These are phyloP conservation scores for Drosophila tripunctata DNA, from an alignment of 2,888 invertebrate genomes.

Conservation along the genomic window DNA sequence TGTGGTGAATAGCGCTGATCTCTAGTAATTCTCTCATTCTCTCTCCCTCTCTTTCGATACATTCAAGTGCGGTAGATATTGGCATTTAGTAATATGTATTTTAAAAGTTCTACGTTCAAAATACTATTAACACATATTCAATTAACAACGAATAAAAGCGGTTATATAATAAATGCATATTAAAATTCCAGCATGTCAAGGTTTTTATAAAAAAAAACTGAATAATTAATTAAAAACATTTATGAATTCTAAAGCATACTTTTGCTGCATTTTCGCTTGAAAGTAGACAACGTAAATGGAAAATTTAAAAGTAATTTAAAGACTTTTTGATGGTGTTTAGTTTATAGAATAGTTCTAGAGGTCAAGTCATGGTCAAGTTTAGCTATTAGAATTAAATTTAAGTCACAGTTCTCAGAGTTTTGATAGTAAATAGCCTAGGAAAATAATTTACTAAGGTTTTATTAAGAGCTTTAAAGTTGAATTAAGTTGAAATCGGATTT, in stretches of 20 bases:
- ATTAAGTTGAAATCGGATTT: no score
- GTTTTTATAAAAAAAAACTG: background rate
- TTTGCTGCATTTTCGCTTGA: constrained; percentile 4
- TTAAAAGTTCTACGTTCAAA: background rate
- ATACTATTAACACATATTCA: background rate
- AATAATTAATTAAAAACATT: background rate
- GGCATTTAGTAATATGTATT: background rate
- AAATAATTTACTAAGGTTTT: background rate
- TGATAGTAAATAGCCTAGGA: background rate
- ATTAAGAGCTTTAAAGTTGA: no score
- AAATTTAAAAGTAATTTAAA: background rate
- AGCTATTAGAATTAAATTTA: background rate
- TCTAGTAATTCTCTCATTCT: background rate
- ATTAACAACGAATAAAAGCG: background rate
- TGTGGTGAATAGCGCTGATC: constrained; percentile 12
- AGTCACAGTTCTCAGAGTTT: no score
- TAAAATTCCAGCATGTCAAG: background rate
- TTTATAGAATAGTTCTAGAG: background rate
- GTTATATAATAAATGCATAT: background rate
- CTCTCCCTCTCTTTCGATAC: constrained; percentile 1
- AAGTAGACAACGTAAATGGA: constrained; percentile 9
- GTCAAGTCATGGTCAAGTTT: background rate
- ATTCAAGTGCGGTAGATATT: constrained; percentile 20
- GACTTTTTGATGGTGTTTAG: background rate
- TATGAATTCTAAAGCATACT: constrained; percentile 26